phyloP scores from a whole-genome alignment of 2,888 invertebrate species.

The Ophioninae sp. region DNA sequence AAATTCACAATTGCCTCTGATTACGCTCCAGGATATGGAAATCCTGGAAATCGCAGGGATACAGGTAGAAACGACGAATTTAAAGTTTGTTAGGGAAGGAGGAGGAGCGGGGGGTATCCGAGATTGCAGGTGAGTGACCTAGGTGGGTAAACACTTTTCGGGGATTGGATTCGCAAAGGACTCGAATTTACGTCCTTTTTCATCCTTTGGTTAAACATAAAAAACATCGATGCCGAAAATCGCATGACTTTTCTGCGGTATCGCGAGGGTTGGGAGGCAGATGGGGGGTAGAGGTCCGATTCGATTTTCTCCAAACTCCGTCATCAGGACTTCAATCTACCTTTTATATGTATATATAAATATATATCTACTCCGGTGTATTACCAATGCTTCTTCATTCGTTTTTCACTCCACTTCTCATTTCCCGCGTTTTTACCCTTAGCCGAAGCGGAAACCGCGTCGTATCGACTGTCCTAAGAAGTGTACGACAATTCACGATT shows the following conservation, averaged over 20 bases:
- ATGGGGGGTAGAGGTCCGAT: slow-evolving; percentile 50
- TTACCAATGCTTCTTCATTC: slow-evolving; percentile 38
- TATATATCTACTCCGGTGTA: slow-evolving; percentile 10
- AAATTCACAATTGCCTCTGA: background rate
- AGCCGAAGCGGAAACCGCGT: slow-evolving; percentile 23
- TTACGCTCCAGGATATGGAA: background rate
- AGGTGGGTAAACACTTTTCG: slow-evolving; percentile 67
- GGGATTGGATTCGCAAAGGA: slow-evolving; percentile 65
- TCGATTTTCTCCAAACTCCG: slow-evolving; percentile 62
- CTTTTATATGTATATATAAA: slow-evolving; percentile 8
- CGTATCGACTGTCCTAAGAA: slow-evolving; percentile 27
- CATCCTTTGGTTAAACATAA: slow-evolving; percentile 4
- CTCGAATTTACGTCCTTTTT: slow-evolving; percentile 24
- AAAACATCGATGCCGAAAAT: slow-evolving; percentile 37
- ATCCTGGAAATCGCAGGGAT: background rate
- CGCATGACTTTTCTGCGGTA: slow-evolving; percentile 36
- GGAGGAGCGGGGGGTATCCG: background rate
- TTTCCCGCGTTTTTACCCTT: slow-evolving; percentile 29
- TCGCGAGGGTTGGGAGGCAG: background rate
- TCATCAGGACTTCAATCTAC: slow-evolving; percentile 32
- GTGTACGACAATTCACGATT: background rate
- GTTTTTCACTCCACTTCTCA: slow-evolving; percentile 7
- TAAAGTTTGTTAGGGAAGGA: slow-evolving; percentile 29
- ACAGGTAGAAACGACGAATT: background rate
- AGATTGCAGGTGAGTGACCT: slow-evolving; percentile 25